A percentile compares a stretch with the other conserved stretches of the same genome.
Conservation (phyloP, 2,797 vertebrate species). For the Todus mexicanus region DNA sequence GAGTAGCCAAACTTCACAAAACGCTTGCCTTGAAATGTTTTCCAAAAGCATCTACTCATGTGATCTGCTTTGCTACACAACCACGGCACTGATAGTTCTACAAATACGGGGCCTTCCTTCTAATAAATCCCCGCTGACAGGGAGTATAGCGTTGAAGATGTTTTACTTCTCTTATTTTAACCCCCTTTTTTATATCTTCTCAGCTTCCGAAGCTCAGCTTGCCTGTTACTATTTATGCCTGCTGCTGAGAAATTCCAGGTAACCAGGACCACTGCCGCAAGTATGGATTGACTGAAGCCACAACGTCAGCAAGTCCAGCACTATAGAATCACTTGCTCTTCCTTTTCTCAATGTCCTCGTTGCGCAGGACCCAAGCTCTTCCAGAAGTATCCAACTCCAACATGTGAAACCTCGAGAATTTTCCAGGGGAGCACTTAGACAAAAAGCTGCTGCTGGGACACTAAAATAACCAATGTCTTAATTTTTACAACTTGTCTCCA, state of each 20-base stretch:
- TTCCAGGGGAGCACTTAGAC: neutral
- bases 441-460: neutral
- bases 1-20: neutral
- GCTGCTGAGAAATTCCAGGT: neutral
- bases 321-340: neutral
- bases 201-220: neutral
- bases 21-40: neutral
- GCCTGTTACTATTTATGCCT: neutral
- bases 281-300: neutral
- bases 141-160: neutral
- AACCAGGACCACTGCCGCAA: neutral
- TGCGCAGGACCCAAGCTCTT: neutral
- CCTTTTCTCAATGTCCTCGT: neutral
- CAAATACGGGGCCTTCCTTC: neutral
- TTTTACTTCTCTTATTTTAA: neutral
- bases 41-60: neutral
- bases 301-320: neutral
- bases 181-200: neutral
- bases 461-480: neutral
- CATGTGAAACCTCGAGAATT: neutral
- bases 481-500: neutral
- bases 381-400: neutral
- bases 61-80: neutral
- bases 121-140: neutral
- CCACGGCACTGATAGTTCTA: neutral